phyloP scores from a whole-genome alignment of 2,797 vertebrate species.

The Macropus fuliginosus region DNA sequence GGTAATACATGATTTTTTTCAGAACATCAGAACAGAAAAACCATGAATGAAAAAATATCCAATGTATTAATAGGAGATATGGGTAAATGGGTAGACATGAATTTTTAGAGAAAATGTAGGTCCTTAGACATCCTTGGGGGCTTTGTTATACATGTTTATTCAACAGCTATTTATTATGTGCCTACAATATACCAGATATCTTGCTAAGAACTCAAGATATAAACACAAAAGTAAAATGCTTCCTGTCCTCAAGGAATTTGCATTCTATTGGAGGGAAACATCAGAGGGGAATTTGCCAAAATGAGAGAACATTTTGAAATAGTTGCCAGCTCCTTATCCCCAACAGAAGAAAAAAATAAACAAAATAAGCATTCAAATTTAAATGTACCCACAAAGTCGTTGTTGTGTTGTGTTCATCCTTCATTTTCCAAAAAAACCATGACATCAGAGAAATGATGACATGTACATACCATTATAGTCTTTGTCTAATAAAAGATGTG shows the following conservation, averaged over 20 bases:
- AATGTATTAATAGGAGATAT: background rate
- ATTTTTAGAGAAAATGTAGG: background rate
- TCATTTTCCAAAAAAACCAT: no score
- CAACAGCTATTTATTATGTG: background rate
- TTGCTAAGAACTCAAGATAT: background rate
- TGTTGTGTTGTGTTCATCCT: no score
- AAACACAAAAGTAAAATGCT: background rate
- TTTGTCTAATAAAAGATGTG: background rate
- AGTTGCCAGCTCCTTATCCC: background rate
- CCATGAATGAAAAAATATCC: constrained; percentile 3
- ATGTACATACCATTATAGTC: background rate
- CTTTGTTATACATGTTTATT: background rate
- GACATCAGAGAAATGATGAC: no score
- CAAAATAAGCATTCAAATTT: background rate
- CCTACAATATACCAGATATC: background rate
- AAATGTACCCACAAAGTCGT: background rate
- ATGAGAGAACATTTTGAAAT: background rate
- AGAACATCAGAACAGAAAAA: constrained; percentile 39
- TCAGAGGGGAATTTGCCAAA: background rate
- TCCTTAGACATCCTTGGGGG: background rate
- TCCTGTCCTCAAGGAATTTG: background rate
- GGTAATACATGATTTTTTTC: background rate
- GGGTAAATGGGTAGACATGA: background rate
- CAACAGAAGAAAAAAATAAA: background rate
- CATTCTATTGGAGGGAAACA: background rate